Evolutionary conservation across 2,888 invertebrate genomes (phyloP).

Genomic region (Allygus modestus): DNA sequence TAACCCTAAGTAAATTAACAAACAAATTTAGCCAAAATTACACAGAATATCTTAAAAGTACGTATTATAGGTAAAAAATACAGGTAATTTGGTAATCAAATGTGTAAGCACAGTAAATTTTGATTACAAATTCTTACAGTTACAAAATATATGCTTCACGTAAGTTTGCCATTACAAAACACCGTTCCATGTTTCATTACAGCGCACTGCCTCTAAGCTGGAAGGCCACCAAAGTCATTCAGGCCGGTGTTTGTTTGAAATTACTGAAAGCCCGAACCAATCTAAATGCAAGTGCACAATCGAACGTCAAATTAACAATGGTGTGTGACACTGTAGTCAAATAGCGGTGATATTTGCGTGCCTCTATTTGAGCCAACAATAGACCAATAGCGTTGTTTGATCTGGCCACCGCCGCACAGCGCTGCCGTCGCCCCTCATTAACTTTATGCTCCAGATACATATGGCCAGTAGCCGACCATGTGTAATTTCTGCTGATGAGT

Average conservation of each 20-base stretch:
- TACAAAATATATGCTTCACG: too few species aligned
- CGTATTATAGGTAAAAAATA: too few species aligned
- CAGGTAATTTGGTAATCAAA: too few species aligned
- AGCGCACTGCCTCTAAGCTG: too few species aligned
- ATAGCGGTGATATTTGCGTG: conserved; percentile 25
- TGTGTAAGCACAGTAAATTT: too few species aligned
- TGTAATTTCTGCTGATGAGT: conserved; percentile 47
- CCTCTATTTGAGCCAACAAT: conserved; percentile 19
- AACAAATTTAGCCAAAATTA: too few species aligned
- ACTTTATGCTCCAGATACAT: conserved; percentile 11
- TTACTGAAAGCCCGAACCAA: conserved; percentile 17
- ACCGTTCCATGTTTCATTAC: too few species aligned
- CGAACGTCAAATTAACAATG: conserved; percentile 40
- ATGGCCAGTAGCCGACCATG: background rate
- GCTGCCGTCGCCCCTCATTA: conserved; percentile 16
- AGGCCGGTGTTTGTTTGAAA: background rate
- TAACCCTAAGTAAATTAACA: too few species aligned
- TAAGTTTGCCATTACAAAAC: too few species aligned
- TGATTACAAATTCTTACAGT: too few species aligned
- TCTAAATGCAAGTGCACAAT: conserved; percentile 28
- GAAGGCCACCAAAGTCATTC: background rate
- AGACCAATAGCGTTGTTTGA: conserved; percentile 10
- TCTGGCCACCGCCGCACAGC: background rate
- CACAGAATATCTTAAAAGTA: too few species aligned
- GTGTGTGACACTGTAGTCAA: conserved; percentile 13